These are phyloP conservation scores for Bujurquina vittata DNA, from an alignment of 2,113 vertebrate genomes.

Conservation along the genomic window DNA sequence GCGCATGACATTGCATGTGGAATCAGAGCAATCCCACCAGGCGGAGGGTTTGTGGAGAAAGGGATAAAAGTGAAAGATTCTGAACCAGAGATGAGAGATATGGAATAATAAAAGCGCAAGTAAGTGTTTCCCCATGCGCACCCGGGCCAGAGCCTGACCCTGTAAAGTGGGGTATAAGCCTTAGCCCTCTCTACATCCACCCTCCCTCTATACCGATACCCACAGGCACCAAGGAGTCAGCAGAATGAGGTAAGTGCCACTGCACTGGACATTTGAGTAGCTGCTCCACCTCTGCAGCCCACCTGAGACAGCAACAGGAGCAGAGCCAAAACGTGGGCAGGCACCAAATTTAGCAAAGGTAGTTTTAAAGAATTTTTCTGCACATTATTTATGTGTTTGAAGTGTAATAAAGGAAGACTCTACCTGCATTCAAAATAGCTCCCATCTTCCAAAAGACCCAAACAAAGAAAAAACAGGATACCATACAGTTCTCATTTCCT, in stretches of 20 bases:
- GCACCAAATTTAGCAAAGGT: neutral
- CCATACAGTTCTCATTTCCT: too few relatives aligned
- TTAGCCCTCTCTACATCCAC: neutral
- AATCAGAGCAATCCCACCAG: conserved; percentile 17
- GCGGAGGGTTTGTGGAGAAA: neutral
- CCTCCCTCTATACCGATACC: conserved; percentile 43
- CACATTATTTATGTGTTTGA: neutral
- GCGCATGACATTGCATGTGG: neutral
- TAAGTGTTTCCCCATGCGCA: conserved; percentile 72
- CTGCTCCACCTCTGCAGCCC: conserved; percentile 12
- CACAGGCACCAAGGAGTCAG: conserved; percentile 57
- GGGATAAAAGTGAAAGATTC: conserved; percentile 15
- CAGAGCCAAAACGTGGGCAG: neutral
- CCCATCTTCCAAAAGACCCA: neutral
- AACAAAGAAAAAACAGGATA: neutral
- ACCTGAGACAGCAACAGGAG: neutral
- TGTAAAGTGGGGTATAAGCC: conserved; percentile 34
- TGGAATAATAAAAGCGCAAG: conserved; percentile 33
- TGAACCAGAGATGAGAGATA: conserved; percentile 23
- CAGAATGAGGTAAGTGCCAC: conserved; percentile 30
- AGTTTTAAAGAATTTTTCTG: neutral
- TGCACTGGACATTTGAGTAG: neutral
- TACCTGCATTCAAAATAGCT: neutral
- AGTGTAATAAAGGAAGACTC: neutral
- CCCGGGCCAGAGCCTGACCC: conserved; percentile 58